Percentiles rank a stretch among this genome's conserved stretches.
Conservation (phyloP, 2,888 invertebrate genomes). For the Nomada hirtipes region DNA sequence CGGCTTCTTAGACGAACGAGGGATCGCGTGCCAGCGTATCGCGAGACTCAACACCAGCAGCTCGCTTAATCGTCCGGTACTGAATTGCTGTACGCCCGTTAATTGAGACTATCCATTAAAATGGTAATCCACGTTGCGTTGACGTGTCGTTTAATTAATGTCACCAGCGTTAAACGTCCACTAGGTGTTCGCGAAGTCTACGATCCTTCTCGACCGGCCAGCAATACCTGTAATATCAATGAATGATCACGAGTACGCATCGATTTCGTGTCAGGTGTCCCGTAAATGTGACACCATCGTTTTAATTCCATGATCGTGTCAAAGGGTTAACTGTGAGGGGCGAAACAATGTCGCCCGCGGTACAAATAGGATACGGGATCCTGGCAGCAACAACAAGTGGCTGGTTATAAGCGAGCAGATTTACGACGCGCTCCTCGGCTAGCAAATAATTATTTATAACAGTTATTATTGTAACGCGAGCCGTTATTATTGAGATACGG, state of each 20-base stretch:
- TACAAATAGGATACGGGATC: background rate
- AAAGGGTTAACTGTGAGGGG: background rate
- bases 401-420: conserved; percentile 33
- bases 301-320: background rate
- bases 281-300: conserved; percentile 1
- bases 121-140: conserved; percentile 60
- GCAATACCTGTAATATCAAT: background rate
- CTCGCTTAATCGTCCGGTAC: conserved; percentile 66
- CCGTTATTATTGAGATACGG: conserved; percentile 42
- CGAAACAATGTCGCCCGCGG: conserved; percentile 5
- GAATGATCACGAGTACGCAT: background rate
- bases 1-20: conserved; percentile 24
- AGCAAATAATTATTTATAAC: conserved; percentile 59
- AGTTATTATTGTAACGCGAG: conserved; percentile 58
- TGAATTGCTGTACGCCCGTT: conserved; percentile 72
- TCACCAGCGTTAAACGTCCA: conserved; percentile 32
- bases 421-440: conserved; percentile 35
- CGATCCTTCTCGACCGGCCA: background rate
- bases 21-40: conserved; percentile 63
- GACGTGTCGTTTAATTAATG: conserved; percentile 67
- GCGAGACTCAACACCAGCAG: conserved; percentile 34
- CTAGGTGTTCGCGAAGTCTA: background rate
- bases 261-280: background rate
- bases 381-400: background rate
- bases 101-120: conserved; percentile 73